These are phyloP conservation scores for Tricholaema leucomelas DNA, from an alignment of 2,113 vertebrate species.

Conservation along the genomic window DNA sequence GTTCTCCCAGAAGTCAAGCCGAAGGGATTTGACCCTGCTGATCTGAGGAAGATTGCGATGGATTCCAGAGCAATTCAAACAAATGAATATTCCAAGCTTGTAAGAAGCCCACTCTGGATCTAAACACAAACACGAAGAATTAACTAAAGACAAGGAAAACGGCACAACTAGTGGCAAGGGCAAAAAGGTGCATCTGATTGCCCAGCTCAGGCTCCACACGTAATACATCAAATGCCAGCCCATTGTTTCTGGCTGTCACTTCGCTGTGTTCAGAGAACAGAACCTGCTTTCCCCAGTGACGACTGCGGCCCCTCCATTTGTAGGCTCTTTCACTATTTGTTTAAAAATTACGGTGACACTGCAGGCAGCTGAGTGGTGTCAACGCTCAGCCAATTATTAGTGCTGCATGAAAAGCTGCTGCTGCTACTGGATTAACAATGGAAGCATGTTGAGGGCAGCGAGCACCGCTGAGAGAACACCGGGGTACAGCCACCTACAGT, in stretches of 20 bases:
- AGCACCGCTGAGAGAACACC: not conserved
- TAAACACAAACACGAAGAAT: slow-evolving; percentile 42
- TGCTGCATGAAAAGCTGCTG: not conserved
- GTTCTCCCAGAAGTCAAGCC: slow-evolving; percentile 91
- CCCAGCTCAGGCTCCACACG: not conserved
- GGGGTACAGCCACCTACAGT: not conserved
- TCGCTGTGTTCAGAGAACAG: not conserved
- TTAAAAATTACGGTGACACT: not conserved
- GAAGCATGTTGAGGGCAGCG: not conserved
- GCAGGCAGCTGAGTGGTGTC: not conserved
- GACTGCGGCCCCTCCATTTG: not conserved
- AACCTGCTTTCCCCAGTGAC: not conserved
- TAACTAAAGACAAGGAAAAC: not conserved
- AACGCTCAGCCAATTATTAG: not conserved
- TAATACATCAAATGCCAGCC: not conserved
- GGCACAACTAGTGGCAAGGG: not conserved
- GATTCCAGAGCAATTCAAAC: slow-evolving; percentile 88
- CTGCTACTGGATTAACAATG: not conserved
- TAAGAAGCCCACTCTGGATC: slow-evolving; percentile 92
- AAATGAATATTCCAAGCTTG: slow-evolving; percentile 90
- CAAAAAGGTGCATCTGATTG: not conserved
- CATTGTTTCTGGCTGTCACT: not conserved
- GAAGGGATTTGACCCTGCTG: slow-evolving; percentile 89
- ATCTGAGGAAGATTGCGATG: slow-evolving; percentile 85
- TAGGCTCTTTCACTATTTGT: not conserved